These are phyloP conservation scores for Lithosia quadra DNA, from an alignment of 2,888 invertebrate species.

Conservation along the genomic window DNA sequence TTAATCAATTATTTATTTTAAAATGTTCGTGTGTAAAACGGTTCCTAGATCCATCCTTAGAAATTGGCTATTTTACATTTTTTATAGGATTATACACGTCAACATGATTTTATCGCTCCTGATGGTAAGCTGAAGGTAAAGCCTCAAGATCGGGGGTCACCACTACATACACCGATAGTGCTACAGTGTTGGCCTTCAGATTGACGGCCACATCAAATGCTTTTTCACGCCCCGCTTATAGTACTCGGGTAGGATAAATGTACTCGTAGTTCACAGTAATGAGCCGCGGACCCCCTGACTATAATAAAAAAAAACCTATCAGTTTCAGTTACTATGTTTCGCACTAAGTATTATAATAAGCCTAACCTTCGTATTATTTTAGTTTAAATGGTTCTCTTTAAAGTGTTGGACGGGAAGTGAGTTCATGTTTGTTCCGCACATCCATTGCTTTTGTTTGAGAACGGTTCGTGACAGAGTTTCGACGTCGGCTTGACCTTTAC, in stretches of 20 bases:
- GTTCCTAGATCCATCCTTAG: neutral
- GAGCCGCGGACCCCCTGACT: neutral
- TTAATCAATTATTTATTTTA: neutral
- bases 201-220: no score
- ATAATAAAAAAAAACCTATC: no score
- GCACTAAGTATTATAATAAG: neutral
- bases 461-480: conserved; percentile 52
- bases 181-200: no score
- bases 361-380: conserved; percentile 30
- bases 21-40: neutral
- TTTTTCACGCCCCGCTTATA: no score
- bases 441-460: conserved; percentile 53
- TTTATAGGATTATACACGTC: no score
- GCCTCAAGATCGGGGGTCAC: no score
- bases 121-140: no score
- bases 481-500: conserved; percentile 52
- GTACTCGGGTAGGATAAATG: no score
- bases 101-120: no score
- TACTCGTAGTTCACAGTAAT: no score
- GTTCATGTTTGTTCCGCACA: conserved; percentile 61
- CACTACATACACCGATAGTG: no score
- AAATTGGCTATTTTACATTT: neutral
- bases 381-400: conserved; percentile 46
- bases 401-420: conserved; percentile 53
- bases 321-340: neutral